These are phyloP conservation scores for Porphyrio hochstetteri DNA, from an alignment of 2,113 vertebrate species.

Conservation along the genomic window DNA sequence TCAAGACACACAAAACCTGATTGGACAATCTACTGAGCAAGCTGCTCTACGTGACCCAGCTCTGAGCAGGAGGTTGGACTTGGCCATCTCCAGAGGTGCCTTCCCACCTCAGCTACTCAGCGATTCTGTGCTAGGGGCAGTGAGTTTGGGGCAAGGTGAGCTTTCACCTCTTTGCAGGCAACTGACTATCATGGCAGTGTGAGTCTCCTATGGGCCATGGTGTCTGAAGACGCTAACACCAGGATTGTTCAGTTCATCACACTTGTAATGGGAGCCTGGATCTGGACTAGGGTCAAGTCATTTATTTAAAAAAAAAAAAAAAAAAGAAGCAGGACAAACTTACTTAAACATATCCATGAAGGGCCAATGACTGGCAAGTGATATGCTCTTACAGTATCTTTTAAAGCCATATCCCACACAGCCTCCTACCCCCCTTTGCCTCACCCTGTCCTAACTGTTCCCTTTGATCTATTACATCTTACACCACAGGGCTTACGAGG, in stretches of 20 bases:
- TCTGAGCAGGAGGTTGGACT: not conserved
- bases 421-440: not conserved
- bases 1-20: not conserved
- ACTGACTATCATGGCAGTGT: accelerated
- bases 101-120: not conserved
- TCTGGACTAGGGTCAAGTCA: not conserved
- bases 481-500: not conserved
- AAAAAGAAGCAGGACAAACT: not conserved
- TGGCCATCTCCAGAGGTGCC: not conserved
- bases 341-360: not conserved
- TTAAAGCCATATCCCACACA: not conserved
- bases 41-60: not conserved
- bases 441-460: not conserved
- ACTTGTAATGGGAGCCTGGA: not conserved
- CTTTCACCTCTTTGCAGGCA: not conserved
- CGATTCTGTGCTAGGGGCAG: not conserved
- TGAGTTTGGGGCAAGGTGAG: not conserved
- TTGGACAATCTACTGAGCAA: not conserved
- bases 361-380: not conserved
- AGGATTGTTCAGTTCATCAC: not conserved
- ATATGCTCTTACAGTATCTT: not conserved
- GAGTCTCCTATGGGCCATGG: accelerated
- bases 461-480: not conserved
- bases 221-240: not conserved
- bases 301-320: not conserved